Evolutionary conservation across 2,888 invertebrate genomes (phyloP).

Genomic region (Meiosimyza platycephala): DNA sequence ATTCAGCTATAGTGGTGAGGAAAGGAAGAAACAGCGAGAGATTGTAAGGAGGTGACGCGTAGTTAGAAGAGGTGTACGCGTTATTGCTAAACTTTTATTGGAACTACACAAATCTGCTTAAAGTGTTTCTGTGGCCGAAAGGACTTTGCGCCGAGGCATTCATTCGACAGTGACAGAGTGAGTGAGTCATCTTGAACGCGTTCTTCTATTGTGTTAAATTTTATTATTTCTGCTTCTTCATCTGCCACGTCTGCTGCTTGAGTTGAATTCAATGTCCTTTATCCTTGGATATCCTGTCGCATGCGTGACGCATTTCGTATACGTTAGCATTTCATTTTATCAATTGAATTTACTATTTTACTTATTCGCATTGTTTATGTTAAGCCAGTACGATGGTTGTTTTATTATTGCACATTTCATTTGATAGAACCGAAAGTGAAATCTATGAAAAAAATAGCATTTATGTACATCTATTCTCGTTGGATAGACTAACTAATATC

Average conservation of each 20-base stretch:
- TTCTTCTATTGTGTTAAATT: not conserved
- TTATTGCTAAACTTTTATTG: conserved; percentile 34
- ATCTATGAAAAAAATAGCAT: too few species aligned
- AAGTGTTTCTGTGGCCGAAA: conserved; percentile 28
- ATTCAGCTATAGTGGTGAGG: not conserved
- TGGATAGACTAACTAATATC: too few species aligned
- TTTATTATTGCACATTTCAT: too few species aligned
- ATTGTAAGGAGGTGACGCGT: conserved; percentile 3
- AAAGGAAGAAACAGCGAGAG: not conserved
- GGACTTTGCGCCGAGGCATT: conserved; percentile 8
- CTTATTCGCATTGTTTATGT: conserved; percentile 18
- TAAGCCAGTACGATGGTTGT: not conserved
- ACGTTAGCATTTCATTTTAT: conserved; percentile 28
- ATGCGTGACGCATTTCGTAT: conserved; percentile 30
- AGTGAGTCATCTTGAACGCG: conserved; percentile 21
- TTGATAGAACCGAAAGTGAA: too few species aligned
- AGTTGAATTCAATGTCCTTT: conserved; percentile 3
- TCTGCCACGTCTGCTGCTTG: not conserved
- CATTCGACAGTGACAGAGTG: not conserved
- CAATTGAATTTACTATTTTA: conserved; percentile 32
- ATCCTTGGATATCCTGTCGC: conserved; percentile 2
- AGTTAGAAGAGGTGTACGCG: conserved; percentile 13
- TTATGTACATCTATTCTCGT: too few species aligned
- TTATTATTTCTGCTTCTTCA: not conserved
- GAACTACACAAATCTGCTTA: conserved; percentile 18